phyloP scores from a whole-genome alignment of 2,113 vertebrate species.

The Tricholaema leucomelas region DNA sequence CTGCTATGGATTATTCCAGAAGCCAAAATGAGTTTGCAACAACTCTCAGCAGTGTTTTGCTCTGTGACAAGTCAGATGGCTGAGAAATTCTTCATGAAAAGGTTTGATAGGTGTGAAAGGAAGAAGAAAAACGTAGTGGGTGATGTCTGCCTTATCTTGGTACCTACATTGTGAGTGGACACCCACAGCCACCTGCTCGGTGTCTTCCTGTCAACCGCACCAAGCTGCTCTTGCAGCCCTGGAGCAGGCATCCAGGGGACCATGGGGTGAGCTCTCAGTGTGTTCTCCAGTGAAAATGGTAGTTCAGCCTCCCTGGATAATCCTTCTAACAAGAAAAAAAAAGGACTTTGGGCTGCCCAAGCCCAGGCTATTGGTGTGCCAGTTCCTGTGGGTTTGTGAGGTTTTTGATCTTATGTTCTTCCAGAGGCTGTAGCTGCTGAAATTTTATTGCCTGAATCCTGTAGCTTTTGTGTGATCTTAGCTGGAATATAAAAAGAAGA shows the following conservation, averaged over 20 bases:
- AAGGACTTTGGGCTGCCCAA: neutral
- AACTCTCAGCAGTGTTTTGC: neutral
- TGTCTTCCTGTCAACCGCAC: neutral
- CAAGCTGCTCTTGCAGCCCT: neutral
- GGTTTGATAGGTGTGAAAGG: neutral
- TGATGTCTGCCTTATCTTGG: neutral
- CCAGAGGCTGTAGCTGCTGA: neutral
- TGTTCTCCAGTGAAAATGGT: neutral
- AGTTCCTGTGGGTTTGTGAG: neutral
- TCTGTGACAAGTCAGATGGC: neutral
- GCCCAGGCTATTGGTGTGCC: neutral
- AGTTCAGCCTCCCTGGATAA: neutral
- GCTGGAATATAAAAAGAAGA: neutral
- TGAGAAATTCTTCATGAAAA: neutral
- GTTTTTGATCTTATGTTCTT: neutral
- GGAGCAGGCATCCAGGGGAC: neutral
- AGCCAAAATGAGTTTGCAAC: neutral
- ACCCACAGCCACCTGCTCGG: neutral
- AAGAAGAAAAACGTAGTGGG: neutral
- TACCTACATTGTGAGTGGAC: fast-evolving
- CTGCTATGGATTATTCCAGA: neutral
- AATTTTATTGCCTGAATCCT: neutral
- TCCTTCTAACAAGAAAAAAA: neutral
- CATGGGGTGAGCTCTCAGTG: neutral
- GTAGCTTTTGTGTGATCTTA: neutral